Evolutionary conservation across 2,113 vertebrate genomes (phyloP).

Genomic region (Dicentrarchus labrax): DNA sequence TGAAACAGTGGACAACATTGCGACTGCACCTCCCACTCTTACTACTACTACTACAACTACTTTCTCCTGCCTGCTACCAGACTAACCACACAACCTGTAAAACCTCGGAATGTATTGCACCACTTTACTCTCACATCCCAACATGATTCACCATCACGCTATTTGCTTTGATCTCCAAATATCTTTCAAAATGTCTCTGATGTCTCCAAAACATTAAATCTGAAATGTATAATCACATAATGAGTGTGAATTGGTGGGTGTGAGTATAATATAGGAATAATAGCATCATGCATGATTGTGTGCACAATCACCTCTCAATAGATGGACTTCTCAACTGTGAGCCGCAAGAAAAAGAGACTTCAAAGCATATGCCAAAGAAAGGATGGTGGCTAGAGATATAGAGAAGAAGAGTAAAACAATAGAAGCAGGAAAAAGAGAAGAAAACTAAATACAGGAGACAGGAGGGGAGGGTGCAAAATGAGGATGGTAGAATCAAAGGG

Average conservation of each 20-base stretch:
- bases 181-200: conserved; percentile 12
- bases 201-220: not conserved
- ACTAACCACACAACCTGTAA: conserved; percentile 14
- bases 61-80: conserved; percentile 25
- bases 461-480: not conserved
- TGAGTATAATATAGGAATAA: not conserved
- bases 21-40: not conserved
- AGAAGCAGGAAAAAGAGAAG: not conserved
- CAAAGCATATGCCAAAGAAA: not conserved
- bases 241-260: not conserved
- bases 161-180: not conserved
- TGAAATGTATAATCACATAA: conserved; percentile 4
- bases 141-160: conserved; percentile 13
- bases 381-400: not conserved
- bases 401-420: no score
- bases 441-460: not conserved
- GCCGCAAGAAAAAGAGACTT: not conserved
- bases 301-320: not conserved
- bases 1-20: conserved; percentile 8
- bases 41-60: not conserved
- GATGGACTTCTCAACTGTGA: not conserved
- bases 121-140: conserved; percentile 21
- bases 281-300: not conserved
- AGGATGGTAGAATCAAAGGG: not conserved
- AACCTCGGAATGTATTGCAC: conserved; percentile 14